These are phyloP conservation scores for Neostethus bicornis DNA, from an alignment of 2,797 vertebrate species.

Conservation along the genomic window DNA sequence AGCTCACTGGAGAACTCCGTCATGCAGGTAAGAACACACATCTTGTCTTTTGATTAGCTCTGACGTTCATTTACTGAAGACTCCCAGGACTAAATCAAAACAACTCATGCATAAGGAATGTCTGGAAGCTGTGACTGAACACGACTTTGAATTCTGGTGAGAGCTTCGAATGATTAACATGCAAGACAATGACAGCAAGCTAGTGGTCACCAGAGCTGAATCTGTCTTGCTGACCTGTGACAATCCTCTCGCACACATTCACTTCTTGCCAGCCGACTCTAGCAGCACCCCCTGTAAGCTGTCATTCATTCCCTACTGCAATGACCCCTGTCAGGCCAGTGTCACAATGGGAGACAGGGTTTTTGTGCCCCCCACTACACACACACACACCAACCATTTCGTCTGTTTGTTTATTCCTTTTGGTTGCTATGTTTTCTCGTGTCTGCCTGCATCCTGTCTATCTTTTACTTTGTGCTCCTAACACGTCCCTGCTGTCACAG, in stretches of 20 bases:
- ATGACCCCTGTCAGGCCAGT: slow-evolving; percentile 72
- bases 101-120: slow-evolving; percentile 10
- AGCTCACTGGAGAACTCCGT: neutral
- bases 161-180: slow-evolving; percentile 29
- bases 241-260: slow-evolving; percentile 23
- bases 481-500: slow-evolving; percentile 27
- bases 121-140: neutral
- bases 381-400: slow-evolving; percentile 30
- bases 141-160: neutral
- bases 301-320: slow-evolving; percentile 60
- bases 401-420: slow-evolving; percentile 64
- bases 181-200: slow-evolving; percentile 32
- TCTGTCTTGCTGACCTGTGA: slow-evolving; percentile 36
- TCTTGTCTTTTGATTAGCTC: neutral
- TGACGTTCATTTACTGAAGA: neutral
- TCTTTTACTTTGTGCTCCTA: slow-evolving; percentile 20
- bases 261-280: slow-evolving; percentile 13
- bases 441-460: slow-evolving; percentile 47
- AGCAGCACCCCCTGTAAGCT: slow-evolving; percentile 48
- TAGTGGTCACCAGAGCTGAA: slow-evolving; percentile 28
- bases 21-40: neutral
- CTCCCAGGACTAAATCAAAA: slow-evolving; percentile 2
- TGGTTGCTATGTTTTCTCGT: slow-evolving; percentile 31
- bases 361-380: slow-evolving; percentile 31
- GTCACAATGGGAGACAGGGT: slow-evolving; percentile 49